Conservation (phyloP, 2,888 invertebrate genomes). For the Thereva nobilitata region DNA sequence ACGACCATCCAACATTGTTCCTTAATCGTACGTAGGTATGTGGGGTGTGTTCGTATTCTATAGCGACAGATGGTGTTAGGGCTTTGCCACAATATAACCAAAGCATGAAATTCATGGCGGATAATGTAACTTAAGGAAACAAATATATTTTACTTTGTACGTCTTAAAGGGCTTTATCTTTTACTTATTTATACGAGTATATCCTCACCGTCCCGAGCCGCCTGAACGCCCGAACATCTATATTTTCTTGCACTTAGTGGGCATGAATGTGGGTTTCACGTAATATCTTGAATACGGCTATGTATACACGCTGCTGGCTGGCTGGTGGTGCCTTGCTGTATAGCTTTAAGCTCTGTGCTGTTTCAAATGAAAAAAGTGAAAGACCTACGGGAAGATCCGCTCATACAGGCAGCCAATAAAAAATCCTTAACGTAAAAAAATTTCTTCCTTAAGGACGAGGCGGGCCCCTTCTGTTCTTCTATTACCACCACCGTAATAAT, state of each 20-base stretch:
- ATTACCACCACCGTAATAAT: conserved; percentile 34
- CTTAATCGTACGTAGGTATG: conserved; percentile 17
- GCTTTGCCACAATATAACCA: conserved; percentile 29
- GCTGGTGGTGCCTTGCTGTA: conserved; percentile 7
- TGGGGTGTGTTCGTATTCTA: conserved; percentile 14
- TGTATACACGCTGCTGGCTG: not conserved
- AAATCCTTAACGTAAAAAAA: conserved; percentile 33
- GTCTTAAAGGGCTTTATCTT: conserved; percentile 40
- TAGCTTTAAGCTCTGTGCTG: conserved; percentile 2
- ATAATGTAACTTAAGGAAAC: conserved; percentile 39
- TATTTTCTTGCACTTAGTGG: conserved; percentile 22
- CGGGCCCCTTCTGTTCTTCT: conserved; percentile 28
- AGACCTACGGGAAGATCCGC: conserved; percentile 29
- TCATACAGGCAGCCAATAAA: conserved; percentile 31
- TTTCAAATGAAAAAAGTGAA: conserved; percentile 21
- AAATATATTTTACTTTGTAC: conserved; percentile 39
- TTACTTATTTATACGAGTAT: conserved; percentile 32
- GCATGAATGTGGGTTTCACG: conserved; percentile 23
- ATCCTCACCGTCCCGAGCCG: conserved; percentile 15
- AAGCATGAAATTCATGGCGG: conserved; percentile 37
- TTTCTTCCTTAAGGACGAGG: conserved; percentile 15
- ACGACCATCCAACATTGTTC: conserved; percentile 20
- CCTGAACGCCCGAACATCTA: conserved; percentile 6
- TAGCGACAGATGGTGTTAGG: conserved; percentile 29
- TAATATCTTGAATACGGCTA: conserved; percentile 3